Evolutionary conservation across 92 coral and sea anemone species (phyloP).

Genomic region (Siderastrea radians): DNA sequence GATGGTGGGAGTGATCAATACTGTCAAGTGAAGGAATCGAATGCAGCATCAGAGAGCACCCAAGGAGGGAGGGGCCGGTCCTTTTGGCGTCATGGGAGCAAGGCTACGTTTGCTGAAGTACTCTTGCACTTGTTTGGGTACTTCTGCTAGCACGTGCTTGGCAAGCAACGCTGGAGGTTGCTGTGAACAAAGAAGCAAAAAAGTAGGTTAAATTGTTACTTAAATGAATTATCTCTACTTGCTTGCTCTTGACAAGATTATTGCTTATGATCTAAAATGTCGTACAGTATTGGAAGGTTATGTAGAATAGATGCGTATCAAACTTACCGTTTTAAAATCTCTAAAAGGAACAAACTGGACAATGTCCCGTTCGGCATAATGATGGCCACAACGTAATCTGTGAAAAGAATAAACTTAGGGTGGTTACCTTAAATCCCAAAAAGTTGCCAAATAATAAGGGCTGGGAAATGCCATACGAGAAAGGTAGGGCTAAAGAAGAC

Average conservation of each 20-base stretch:
- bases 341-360: slow-evolving; percentile 98
- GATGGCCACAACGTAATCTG: slow-evolving; percentile 86
- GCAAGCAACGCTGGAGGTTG: slow-evolving; percentile 92
- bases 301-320: too few species aligned
- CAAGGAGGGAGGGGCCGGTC: slow-evolving; percentile 85
- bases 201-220: too few species aligned
- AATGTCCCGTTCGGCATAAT: slow-evolving; percentile 90
- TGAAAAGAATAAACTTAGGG: neutral
- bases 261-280: neutral
- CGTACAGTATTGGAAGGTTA: neutral
- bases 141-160: slow-evolving; percentile 95
- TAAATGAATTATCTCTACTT: too few species aligned
- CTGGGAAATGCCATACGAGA: too few species aligned
- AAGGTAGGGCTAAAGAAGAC: too few species aligned
- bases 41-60: slow-evolving; percentile 64
- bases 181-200: slow-evolving; percentile 38
- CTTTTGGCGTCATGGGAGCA: slow-evolving; percentile 80
- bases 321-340: slow-evolving; percentile 89
- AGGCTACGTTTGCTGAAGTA: slow-evolving; percentile 85
- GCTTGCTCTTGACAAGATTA: too few species aligned
- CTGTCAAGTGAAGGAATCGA: neutral
- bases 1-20: too few species aligned
- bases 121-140: slow-evolving; percentile 95
- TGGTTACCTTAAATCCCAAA: neutral
- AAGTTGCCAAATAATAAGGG: neutral